A percentile compares a stretch with the other conserved stretches of the same genome.
Conservation (phyloP, 1,140 invertebrate genomes). For the Potamilus streckersoni region DNA sequence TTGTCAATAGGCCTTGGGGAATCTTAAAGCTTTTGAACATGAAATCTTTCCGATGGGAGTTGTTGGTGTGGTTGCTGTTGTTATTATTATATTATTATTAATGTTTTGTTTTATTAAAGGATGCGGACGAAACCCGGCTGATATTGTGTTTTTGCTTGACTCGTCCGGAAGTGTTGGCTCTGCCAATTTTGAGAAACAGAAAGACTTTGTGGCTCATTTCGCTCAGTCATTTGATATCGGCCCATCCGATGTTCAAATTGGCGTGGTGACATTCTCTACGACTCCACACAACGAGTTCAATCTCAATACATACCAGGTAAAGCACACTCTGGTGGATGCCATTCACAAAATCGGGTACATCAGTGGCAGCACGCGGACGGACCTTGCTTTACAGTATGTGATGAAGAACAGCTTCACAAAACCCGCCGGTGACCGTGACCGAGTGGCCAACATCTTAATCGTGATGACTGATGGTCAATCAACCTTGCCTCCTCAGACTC, state of each 20-base stretch:
- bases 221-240: slow-evolving; percentile 37
- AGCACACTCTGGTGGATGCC: slow-evolving; percentile 34
- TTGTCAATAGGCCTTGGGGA: not conserved
- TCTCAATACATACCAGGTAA: slow-evolving; percentile 40
- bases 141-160: slow-evolving; percentile 56
- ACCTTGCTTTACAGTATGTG: slow-evolving; percentile 37
- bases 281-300: slow-evolving; percentile 46
- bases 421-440: slow-evolving; percentile 37
- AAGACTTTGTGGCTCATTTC: slow-evolving; percentile 46
- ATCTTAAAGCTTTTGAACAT: not conserved
- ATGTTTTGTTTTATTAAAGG: slow-evolving; percentile 23
- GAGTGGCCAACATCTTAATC: slow-evolving; percentile 46
- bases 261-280: slow-evolving; percentile 45
- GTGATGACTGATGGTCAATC: slow-evolving; percentile 49
- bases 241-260: slow-evolving; percentile 35
- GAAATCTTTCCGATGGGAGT: not conserved
- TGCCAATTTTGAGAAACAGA: slow-evolving; percentile 45
- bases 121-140: slow-evolving; percentile 47
- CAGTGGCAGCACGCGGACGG: slow-evolving; percentile 41
- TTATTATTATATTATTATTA: not conserved
- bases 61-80: not conserved
- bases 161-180: slow-evolving; percentile 42
- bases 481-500: slow-evolving; percentile 19
- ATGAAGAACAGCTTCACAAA: slow-evolving; percentile 39
- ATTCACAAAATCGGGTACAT: slow-evolving; percentile 43